Evolutionary conservation across 1,140 invertebrate species (phyloP).

Genomic region (Lordiphosa clarofinis): DNA sequence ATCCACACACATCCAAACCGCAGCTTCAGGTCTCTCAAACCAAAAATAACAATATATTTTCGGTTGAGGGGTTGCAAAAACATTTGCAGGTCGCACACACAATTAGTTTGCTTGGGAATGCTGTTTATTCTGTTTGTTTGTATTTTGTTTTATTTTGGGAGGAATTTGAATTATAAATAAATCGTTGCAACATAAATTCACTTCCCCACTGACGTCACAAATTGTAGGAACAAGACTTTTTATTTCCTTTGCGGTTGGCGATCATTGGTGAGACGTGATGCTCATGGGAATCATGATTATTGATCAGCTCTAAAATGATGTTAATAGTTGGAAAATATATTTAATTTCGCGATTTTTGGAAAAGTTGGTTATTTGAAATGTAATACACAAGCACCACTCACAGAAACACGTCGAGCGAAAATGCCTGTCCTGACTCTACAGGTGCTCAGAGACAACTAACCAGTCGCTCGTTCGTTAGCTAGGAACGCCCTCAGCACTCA

Average conservation of each 20-base stretch:
- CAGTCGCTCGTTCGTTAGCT: no score
- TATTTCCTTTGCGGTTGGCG: neutral
- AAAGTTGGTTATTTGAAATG: no score
- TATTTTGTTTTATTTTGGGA: slow-evolving; percentile 29
- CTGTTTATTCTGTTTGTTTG: slow-evolving; percentile 9
- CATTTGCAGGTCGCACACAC: slow-evolving; percentile 34
- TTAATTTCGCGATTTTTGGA: no score
- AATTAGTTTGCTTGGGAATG: slow-evolving; percentile 56
- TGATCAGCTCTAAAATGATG: no score
- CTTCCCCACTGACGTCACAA: slow-evolving; percentile 47
- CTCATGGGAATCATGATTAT: neutral
- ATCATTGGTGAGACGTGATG: neutral
- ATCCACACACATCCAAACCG: slow-evolving; percentile 54
- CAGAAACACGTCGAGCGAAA: no score
- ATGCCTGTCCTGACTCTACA: no score
- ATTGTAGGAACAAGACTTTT: neutral
- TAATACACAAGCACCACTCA: no score
- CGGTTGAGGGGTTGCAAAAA: slow-evolving; percentile 15
- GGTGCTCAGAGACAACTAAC: no score
- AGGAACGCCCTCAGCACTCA: no score
- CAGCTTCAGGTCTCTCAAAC: slow-evolving; percentile 14
- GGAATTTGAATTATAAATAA: slow-evolving; percentile 63
- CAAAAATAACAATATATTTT: slow-evolving; percentile 1
- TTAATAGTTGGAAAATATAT: no score
- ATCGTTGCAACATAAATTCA: slow-evolving; percentile 57